A percentile compares a stretch with the other conserved stretches of the same genome.
phyloP scores from a whole-genome alignment of 2,888 invertebrate genomes.

The Synergus itoensis region DNA sequence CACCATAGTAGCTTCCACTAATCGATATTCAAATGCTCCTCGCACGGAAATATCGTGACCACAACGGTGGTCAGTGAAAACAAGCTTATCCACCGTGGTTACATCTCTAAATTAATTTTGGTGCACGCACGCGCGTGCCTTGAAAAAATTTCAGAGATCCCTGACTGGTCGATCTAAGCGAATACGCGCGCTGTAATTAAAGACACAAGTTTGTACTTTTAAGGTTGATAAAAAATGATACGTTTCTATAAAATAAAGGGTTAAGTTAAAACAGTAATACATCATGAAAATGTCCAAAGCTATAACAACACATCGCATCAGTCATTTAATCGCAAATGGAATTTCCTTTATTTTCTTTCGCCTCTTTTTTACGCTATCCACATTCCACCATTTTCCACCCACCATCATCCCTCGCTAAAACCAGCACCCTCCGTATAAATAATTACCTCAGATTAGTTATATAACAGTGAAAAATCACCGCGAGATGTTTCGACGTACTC shows the following conservation, averaged over 20 bases:
- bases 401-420: not conserved
- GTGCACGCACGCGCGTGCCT: not conserved
- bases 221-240: not conserved
- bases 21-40: slow-evolving; percentile 74
- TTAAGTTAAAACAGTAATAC: slow-evolving; percentile 61
- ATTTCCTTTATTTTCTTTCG: slow-evolving; percentile 58
- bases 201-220: not conserved
- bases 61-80: slow-evolving; percentile 59
- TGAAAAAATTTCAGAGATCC: not conserved
- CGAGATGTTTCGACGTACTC: not conserved
- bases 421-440: not conserved
- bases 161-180: not conserved
- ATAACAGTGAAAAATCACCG: slow-evolving; percentile 24
- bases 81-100: slow-evolving; percentile 53
- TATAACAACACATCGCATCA: slow-evolving; percentile 71
- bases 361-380: not conserved
- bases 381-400: not conserved
- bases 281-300: slow-evolving; percentile 73
- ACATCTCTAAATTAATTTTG: not conserved
- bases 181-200: too few relatives aligned
- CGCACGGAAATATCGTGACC: slow-evolving; percentile 62
- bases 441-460: slow-evolving; percentile 17
- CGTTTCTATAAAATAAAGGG: not conserved
- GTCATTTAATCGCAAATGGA: slow-evolving; percentile 75
- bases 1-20: slow-evolving; percentile 65